Evolutionary conservation across 1,140 invertebrate species (phyloP).

Genomic region (Dryas iulia): DNA sequence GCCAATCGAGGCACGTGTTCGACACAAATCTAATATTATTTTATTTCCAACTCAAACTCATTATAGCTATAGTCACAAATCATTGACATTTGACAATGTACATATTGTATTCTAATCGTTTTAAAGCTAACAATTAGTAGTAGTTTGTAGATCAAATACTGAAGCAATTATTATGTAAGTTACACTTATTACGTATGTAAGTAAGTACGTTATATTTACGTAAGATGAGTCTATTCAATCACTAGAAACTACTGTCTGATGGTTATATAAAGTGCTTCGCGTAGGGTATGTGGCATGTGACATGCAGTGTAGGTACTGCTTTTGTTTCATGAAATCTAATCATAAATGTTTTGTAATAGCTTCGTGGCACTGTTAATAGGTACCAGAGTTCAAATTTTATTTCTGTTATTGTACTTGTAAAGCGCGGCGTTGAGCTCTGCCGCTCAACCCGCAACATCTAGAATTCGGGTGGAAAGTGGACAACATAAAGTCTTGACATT

Average conservation of each 20-base stretch:
- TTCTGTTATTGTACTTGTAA: too few species aligned
- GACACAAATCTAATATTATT: not conserved
- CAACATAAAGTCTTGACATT: too few species aligned
- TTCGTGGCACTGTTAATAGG: not conserved
- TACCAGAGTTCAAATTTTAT: too few species aligned
- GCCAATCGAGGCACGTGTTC: not conserved
- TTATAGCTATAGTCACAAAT: not conserved
- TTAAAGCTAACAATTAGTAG: not conserved
- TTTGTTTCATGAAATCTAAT: not conserved
- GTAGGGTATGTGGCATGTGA: constrained; percentile 33
- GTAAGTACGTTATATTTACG: constrained; percentile 66
- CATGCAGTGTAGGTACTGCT: too few species aligned
- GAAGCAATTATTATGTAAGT: constrained; percentile 47
- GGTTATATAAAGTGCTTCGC: constrained; percentile 55
- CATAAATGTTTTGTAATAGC: not conserved
- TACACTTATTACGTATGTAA: constrained; percentile 53
- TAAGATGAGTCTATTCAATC: constrained; percentile 73
- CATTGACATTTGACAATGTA: not conserved
- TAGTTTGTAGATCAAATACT: not conserved
- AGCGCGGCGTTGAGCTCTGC: too few species aligned
- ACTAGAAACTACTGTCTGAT: constrained; percentile 53
- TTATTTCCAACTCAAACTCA: too few species aligned
- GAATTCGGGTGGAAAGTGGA: too few species aligned
- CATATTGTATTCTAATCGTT: not conserved
- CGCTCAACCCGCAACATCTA: too few species aligned